Conservation (phyloP, 2,113 vertebrate genomes). For the Fregetta grallaria region DNA sequence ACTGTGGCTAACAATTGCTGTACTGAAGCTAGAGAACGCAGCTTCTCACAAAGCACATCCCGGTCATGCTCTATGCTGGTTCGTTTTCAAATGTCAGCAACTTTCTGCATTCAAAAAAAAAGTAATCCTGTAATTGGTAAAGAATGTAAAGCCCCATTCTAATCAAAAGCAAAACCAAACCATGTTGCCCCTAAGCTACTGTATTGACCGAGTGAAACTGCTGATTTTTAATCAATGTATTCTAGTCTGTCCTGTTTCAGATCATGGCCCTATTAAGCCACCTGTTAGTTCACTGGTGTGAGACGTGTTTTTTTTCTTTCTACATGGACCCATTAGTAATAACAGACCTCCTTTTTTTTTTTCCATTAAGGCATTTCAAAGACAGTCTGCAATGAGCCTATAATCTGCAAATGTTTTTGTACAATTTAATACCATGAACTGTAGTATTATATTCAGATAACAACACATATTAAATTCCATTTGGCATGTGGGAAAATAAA, state of each 20-base stretch:
- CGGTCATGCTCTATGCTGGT: neutral
- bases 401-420: neutral
- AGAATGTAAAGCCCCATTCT: neutral
- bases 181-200: neutral
- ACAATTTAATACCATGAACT: neutral
- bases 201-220: neutral
- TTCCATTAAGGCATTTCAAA: neutral
- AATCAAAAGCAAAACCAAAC: neutral
- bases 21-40: neutral
- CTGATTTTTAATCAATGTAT: neutral
- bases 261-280: neutral
- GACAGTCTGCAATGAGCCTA: neutral
- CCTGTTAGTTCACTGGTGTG: neutral
- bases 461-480: neutral
- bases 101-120: neutral
- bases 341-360: neutral
- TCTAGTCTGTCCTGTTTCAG: neutral
- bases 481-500: conserved; percentile 33
- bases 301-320: neutral
- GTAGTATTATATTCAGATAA: neutral
- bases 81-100: neutral
- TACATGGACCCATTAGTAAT: neutral
- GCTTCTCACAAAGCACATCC: neutral
- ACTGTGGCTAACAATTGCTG: neutral
- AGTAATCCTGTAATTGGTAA: neutral